Conservation (phyloP, 1,140 invertebrate species). For the Drosophila littoralis region DNA sequence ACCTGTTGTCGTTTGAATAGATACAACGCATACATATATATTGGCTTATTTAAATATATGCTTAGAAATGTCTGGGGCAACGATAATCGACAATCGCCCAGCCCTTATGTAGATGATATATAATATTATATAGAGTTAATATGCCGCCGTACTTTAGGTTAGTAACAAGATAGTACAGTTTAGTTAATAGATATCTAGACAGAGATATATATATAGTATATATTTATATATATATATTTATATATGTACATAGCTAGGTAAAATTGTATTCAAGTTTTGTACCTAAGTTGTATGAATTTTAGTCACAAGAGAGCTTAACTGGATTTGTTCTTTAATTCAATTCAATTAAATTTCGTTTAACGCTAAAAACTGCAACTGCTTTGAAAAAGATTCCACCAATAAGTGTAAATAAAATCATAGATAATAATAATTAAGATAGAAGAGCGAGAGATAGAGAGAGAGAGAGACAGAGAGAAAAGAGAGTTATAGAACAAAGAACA, state of each 20-base stretch:
- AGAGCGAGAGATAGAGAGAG: constrained; percentile 7
- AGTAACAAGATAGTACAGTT: constrained; percentile 65
- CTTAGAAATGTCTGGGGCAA: constrained; percentile 30
- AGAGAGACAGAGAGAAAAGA: constrained; percentile 11
- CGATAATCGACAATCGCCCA: background rate
- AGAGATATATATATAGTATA: constrained; percentile 48
- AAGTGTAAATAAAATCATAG: constrained; percentile 35
- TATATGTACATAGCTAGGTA: constrained; percentile 56
- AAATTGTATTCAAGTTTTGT: constrained; percentile 43
- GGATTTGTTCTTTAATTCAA: constrained; percentile 30
- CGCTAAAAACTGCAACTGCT: constrained; percentile 84
- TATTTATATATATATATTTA: constrained; percentile 20
- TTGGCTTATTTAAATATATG: constrained; percentile 44
- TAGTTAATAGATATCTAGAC: constrained; percentile 45
- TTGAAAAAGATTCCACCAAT: constrained; percentile 68
- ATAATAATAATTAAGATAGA: constrained; percentile 24
- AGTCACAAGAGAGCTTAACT: constrained; percentile 80
- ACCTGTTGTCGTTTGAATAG: constrained; percentile 84
- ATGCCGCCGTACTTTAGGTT: constrained; percentile 56
- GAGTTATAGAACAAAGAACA: background rate
- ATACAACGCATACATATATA: constrained; percentile 69
- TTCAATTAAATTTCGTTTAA: constrained; percentile 5
- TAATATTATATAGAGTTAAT: constrained; percentile 37
- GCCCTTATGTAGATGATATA: constrained; percentile 37
- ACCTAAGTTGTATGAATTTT: constrained; percentile 74